Conservation (phyloP, 2,113 vertebrate species). For the Alaudala cheleensis region DNA sequence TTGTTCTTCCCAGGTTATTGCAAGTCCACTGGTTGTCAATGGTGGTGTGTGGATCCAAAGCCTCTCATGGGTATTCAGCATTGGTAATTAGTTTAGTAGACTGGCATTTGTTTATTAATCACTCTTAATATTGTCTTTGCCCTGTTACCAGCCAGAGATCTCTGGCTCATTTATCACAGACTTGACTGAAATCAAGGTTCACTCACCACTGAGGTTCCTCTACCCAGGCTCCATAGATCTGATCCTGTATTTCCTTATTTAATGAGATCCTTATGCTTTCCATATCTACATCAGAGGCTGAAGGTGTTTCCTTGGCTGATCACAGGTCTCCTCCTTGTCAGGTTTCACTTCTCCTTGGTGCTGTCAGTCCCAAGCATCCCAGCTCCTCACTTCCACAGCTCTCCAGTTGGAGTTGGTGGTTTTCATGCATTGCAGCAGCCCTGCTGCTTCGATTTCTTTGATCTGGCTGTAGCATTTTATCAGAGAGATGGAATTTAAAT, state of each 20-base stretch:
- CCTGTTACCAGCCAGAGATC: background rate
- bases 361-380: background rate
- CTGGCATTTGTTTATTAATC: background rate
- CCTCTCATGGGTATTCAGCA: background rate
- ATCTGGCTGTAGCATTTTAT: background rate
- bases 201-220: background rate
- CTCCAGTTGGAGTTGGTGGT: background rate
- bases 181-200: background rate
- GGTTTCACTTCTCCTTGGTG: background rate
- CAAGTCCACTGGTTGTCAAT: background rate
- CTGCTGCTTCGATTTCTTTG: background rate
- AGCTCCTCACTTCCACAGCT: background rate
- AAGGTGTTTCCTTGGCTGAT: background rate
- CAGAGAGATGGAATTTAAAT: background rate
- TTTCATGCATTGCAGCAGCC: background rate
- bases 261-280: accelerated
- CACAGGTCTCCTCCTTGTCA: background rate
- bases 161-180: background rate
- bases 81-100: background rate
- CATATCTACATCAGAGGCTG: background rate
- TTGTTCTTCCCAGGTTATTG: background rate
- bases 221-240: accelerated
- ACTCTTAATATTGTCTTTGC: background rate
- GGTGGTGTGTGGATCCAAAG: background rate
- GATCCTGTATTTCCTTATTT: background rate